Evolutionary conservation across 2,888 invertebrate genomes (phyloP).

Genomic region (Gerris lacustris): DNA sequence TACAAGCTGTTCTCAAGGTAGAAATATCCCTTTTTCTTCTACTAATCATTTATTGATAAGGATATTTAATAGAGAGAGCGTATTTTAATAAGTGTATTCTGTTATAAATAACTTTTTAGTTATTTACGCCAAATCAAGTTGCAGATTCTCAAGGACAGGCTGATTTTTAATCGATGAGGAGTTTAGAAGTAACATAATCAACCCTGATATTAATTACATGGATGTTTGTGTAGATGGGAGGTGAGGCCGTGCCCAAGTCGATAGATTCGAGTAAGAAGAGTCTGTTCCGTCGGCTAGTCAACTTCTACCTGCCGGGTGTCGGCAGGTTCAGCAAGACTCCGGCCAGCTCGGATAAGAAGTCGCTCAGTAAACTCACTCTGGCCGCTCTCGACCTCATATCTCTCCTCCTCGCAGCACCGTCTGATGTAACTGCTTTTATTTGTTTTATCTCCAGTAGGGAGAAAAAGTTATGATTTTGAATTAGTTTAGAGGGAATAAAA

Average conservation of each 20-base stretch:
- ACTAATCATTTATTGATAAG: too few species aligned
- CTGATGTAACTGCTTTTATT: slow-evolving; percentile 43
- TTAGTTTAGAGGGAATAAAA: too few species aligned
- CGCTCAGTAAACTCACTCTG: slow-evolving; percentile 35
- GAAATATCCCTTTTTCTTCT: neutral
- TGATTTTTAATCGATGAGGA: too few species aligned
- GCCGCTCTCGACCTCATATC: slow-evolving; percentile 54
- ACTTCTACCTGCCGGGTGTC: slow-evolving; percentile 75
- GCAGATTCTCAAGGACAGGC: too few species aligned
- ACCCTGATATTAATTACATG: too few species aligned
- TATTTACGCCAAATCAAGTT: too few species aligned
- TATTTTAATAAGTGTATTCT: too few species aligned
- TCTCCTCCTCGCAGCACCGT: slow-evolving; percentile 50
- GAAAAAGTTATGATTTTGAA: slow-evolving; percentile 33
- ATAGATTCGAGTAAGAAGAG: slow-evolving; percentile 53
- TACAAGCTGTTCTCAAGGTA: slow-evolving; percentile 64
- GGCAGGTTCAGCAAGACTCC: slow-evolving; percentile 80
- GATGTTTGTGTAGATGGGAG: neutral
- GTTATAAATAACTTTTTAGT: too few species aligned
- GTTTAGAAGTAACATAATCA: too few species aligned
- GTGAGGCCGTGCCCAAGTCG: slow-evolving; percentile 40
- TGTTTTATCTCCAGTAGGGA: too few species aligned
- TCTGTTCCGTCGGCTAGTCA: slow-evolving; percentile 63
- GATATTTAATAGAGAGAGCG: too few species aligned
- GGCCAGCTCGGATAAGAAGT: slow-evolving; percentile 39